Evolutionary conservation across 2,797 vertebrate genomes (phyloP).

Genomic region (Chaetodon trifasciatus): DNA sequence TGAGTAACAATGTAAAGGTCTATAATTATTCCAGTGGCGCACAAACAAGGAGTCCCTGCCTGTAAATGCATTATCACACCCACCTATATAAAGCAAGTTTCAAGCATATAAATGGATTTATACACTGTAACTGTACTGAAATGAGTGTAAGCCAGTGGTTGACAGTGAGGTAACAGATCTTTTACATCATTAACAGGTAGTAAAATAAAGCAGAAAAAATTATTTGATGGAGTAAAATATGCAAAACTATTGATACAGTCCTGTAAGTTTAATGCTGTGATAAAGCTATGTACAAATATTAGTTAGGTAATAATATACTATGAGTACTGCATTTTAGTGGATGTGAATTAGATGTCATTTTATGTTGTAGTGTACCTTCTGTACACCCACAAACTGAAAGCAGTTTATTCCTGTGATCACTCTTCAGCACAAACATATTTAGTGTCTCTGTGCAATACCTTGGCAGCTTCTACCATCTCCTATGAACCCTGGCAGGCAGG

Average conservation of each 20-base stretch:
- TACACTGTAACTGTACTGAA: not conserved
- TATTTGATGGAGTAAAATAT: not conserved
- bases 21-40: not conserved
- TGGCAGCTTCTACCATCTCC: constrained; percentile 91
- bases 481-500: constrained; percentile 90
- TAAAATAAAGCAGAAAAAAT: not conserved
- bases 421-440: not conserved
- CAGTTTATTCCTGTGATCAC: not conserved
- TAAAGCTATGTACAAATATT: not conserved
- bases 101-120: not conserved
- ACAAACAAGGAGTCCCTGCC: not conserved
- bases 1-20: not conserved
- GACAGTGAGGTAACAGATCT: not conserved
- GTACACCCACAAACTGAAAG: constrained; percentile 9
- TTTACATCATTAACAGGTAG: not conserved
- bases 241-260: not conserved
- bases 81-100: not conserved
- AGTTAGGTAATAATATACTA: not conserved
- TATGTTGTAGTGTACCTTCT: not conserved
- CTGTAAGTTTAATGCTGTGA: not conserved
- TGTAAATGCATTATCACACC: not conserved
- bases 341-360: not conserved
- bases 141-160: not conserved
- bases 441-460: constrained; percentile 79
- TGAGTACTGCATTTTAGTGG: not conserved